phyloP scores from a whole-genome alignment of 2,888 invertebrate genomes.

The Blastobasis lacticolella region DNA sequence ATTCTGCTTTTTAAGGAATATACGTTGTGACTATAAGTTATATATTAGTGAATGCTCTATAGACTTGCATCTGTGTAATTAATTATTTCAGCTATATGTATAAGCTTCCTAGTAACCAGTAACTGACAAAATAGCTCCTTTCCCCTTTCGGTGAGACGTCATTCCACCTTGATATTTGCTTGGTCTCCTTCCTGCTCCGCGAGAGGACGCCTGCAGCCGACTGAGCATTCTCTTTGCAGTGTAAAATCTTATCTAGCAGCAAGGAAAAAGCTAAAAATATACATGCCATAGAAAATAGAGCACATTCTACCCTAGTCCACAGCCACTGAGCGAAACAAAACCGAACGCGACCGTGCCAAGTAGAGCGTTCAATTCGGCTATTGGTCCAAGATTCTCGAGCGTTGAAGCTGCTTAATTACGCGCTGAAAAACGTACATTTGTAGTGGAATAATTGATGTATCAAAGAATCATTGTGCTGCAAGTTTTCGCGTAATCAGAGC shows the following conservation, averaged over 20 bases:
- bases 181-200: slow-evolving; percentile 51
- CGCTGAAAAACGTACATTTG: slow-evolving; percentile 23
- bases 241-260: neutral
- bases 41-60: too few species aligned
- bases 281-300: slow-evolving; percentile 13
- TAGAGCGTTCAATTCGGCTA: slow-evolving; percentile 51
- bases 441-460: slow-evolving; percentile 14
- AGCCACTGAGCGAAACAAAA: slow-evolving; percentile 30
- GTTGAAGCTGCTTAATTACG: slow-evolving; percentile 28
- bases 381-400: slow-evolving; percentile 32
- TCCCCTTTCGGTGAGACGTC: slow-evolving; percentile 29
- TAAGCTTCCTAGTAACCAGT: too few species aligned
- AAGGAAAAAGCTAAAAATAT: slow-evolving; percentile 4
- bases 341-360: slow-evolving; percentile 34
- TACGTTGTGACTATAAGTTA: too few species aligned
- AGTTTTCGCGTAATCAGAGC: slow-evolving; percentile 54
- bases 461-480: slow-evolving; percentile 30
- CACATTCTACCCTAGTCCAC: slow-evolving; percentile 18
- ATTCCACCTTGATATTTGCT: slow-evolving; percentile 65
- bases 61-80: too few species aligned
- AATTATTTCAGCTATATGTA: too few species aligned
- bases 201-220: slow-evolving; percentile 40
- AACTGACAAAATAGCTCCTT: slow-evolving; percentile 23
- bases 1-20: too few species aligned
- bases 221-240: slow-evolving; percentile 17